Conservation (phyloP, 1,140 invertebrate genomes). For the Calycopis cecrops region DNA sequence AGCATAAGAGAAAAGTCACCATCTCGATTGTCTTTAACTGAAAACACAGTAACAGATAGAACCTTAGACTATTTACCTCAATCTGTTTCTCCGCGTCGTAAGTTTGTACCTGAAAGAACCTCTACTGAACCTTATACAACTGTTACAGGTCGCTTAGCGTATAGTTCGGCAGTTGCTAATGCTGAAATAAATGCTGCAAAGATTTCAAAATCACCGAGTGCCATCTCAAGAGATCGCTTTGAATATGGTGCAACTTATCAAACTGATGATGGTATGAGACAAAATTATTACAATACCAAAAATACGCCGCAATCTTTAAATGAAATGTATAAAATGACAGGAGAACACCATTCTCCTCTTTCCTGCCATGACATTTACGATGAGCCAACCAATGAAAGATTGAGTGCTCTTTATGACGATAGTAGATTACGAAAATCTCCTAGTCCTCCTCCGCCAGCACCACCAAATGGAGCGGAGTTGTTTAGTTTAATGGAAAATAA, state of each 20-base stretch:
- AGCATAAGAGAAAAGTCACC: slow-evolving; percentile 72
- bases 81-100: slow-evolving; percentile 73
- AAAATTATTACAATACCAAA: slow-evolving; percentile 56
- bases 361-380: slow-evolving; percentile 80
- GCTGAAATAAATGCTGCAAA: slow-evolving; percentile 74
- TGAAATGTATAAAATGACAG: slow-evolving; percentile 52
- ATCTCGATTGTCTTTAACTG: slow-evolving; percentile 75
- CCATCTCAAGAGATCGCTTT: slow-evolving; percentile 68
- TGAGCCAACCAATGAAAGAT: slow-evolving; percentile 73
- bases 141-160: slow-evolving; percentile 76
- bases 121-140: slow-evolving; percentile 77
- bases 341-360: slow-evolving; percentile 78
- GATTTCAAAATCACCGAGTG: slow-evolving; percentile 67
- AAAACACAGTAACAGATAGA: slow-evolving; percentile 71
- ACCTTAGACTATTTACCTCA: slow-evolving; percentile 72
- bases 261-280: slow-evolving; percentile 47
- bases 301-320: slow-evolving; percentile 42
- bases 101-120: slow-evolving; percentile 72
- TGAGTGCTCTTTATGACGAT: slow-evolving; percentile 74
- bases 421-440: slow-evolving; percentile 75
- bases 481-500: slow-evolving; percentile 58
- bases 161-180: slow-evolving; percentile 77
- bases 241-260: slow-evolving; percentile 63
- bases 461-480: slow-evolving; percentile 76
- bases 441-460: slow-evolving; percentile 88